These are phyloP conservation scores for Callocephalon fimbriatum DNA, from an alignment of 2,113 vertebrate genomes.

Conservation along the genomic window DNA sequence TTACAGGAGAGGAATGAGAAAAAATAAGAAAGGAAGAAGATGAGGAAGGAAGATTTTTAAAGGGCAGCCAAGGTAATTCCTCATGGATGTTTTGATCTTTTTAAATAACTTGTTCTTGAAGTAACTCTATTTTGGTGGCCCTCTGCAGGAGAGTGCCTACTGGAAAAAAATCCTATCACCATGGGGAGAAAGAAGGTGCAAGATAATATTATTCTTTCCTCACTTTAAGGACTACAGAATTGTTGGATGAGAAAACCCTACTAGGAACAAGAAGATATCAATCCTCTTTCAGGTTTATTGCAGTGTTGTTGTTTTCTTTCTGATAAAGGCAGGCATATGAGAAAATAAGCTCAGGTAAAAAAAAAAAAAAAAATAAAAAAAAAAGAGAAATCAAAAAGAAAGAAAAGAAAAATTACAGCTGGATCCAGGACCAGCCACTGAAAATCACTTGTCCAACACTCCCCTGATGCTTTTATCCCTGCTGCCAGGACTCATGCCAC, in stretches of 20 bases:
- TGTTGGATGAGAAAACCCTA: background rate
- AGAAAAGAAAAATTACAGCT: background rate
- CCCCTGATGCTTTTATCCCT: background rate
- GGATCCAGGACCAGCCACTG: background rate
- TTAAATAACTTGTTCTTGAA: slow-evolving; percentile 30
- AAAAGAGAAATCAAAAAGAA: background rate
- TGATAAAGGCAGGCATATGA: background rate
- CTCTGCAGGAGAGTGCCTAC: background rate
- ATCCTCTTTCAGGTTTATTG: background rate
- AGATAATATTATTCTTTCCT: slow-evolving; percentile 3
- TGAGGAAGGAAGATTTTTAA: slow-evolving; percentile 34
- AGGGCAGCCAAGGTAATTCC: slow-evolving; percentile 43
- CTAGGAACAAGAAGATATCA: background rate
- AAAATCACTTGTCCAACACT: background rate
- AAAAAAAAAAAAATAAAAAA: too few relatives aligned
- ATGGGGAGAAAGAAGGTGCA: background rate
- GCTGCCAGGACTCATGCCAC: background rate
- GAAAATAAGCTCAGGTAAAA: background rate
- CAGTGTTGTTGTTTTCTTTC: background rate
- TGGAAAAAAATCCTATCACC: slow-evolving; percentile 14
- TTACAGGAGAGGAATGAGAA: slow-evolving; percentile 11
- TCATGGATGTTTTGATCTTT: slow-evolving; percentile 45
- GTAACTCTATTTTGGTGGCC: slow-evolving; percentile 9
- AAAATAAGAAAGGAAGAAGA: slow-evolving; percentile 39
- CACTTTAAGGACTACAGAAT: background rate